Evolutionary conservation across 1,140 invertebrate species (phyloP), one percentile per base, ranked within the genome.

Genomic region (Zaprionus kolodkinae): DNA sequence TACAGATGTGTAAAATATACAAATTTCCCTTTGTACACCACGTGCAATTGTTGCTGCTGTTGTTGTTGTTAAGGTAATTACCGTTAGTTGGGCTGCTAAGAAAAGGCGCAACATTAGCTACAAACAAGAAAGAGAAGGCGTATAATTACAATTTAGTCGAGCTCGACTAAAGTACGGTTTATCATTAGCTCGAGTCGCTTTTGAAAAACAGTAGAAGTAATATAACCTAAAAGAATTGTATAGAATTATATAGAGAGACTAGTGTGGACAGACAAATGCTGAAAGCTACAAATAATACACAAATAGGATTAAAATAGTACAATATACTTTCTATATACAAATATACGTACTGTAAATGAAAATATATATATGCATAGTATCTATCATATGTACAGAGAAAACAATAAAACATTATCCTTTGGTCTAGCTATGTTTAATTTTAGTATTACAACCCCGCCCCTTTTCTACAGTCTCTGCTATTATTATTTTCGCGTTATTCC

Each of bases 1-100:
- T 80, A 57, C 70, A 72, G 74, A 78, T 67, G 68, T 84, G 74
- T 84, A 67, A 72, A 78, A 78, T 89, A 80, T 71, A 89, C 72
- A 81, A 78, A 80, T 76, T 73, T 57, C 12, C 3, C 17, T 13
- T 50, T n/a, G 45, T 33, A 33, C 38, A 35, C 33, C 10, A 35
- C 50, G 50, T 36, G 27, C 11, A 27, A 25, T 59, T 45, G 25
- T 45, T n/a, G 6, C 30, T 40, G n/a, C 12, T 61, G 33, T 17
- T 21, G 12, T n/a, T n/a, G n/a, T 57, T 75, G 56, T 63, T 52
- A 79, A 70, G 57, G 48, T 76, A 65, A 72, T 66, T 72, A 55
- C 45, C 52, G 6, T 72, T 48, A 13, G 35, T 38, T 40, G 36
- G 66, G 21, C 21, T 27, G 30, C n/a, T 30, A 27, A 27, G 67